Conservation (phyloP, 2,888 invertebrate genomes). For the Cephonodes hylas region DNA sequence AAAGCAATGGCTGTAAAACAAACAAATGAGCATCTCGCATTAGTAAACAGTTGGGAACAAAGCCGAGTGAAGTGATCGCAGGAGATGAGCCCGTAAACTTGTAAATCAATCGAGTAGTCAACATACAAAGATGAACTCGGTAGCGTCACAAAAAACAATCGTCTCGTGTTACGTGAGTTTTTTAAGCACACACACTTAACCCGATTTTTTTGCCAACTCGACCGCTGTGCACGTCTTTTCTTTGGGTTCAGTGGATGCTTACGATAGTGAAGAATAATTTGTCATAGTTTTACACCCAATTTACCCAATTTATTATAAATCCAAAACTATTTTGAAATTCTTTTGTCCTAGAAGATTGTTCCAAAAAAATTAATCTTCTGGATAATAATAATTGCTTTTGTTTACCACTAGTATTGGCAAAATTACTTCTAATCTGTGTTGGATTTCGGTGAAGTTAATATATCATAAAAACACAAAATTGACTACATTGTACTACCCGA, state of each 20-base stretch:
- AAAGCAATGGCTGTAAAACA: background rate
- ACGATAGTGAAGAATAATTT: background rate
- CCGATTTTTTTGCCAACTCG: conserved; percentile 54
- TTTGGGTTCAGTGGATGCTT: background rate
- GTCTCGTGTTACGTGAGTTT: conserved; percentile 57
- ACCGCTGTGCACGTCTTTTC: background rate
- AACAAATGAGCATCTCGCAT: background rate
- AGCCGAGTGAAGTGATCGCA: background rate
- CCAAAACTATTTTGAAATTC: no score
- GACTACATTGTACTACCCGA: background rate
- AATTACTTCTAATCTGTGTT: no score
- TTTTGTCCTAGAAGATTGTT: no score
- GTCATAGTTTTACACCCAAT: no score
- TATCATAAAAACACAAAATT: no score
- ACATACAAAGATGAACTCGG: conserved; percentile 25
- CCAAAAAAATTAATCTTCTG: no score
- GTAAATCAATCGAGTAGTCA: conserved; percentile 3
- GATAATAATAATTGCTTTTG: no score
- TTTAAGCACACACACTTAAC: conserved; percentile 66
- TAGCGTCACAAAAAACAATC: conserved; percentile 32
- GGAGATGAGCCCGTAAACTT: background rate
- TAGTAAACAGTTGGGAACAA: background rate
- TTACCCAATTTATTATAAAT: no score
- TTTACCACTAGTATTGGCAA: no score
- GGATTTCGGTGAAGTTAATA: no score